These are phyloP conservation scores for Collichthys lucidus DNA, from an alignment of 2,113 vertebrate genomes.

Conservation along the genomic window DNA sequence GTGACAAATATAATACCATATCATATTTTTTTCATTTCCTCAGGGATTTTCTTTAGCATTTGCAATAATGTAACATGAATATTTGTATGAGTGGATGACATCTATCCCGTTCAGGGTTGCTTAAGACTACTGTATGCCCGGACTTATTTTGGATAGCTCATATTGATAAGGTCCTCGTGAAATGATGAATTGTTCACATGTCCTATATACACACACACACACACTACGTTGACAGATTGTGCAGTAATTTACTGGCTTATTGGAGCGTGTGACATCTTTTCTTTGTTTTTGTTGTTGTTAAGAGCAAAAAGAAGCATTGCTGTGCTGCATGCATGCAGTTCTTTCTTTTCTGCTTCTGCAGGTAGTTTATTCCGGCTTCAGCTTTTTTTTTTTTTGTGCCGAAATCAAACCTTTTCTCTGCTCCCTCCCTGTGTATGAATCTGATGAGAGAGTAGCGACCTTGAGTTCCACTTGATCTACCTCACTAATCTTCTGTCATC, in stretches of 20 bases:
- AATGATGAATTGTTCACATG: background rate
- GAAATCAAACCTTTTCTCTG: background rate
- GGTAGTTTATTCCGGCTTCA: background rate
- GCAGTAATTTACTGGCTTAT: background rate
- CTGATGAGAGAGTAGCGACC: constrained; percentile 17
- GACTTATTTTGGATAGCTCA: background rate
- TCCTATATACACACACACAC: background rate
- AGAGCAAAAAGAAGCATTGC: background rate
- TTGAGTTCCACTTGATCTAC: constrained; percentile 30
- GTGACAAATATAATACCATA: too few relatives aligned
- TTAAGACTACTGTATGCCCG: background rate
- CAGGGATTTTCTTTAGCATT: too few relatives aligned
- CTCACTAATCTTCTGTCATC: constrained; percentile 29
- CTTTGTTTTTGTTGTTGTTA: background rate
- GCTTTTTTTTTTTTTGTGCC: background rate
- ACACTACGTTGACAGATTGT: background rate
- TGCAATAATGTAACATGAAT: too few relatives aligned
- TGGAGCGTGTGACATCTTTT: background rate
- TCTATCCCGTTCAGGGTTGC: background rate
- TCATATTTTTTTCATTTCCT: too few relatives aligned
- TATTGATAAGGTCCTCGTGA: background rate
- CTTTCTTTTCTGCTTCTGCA: background rate
- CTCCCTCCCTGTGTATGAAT: background rate
- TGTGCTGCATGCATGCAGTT: background rate
- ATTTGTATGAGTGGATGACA: too few relatives aligned